phyloP scores from a whole-genome alignment of 2,797 vertebrate genomes.

The Hippocampus kuda region DNA sequence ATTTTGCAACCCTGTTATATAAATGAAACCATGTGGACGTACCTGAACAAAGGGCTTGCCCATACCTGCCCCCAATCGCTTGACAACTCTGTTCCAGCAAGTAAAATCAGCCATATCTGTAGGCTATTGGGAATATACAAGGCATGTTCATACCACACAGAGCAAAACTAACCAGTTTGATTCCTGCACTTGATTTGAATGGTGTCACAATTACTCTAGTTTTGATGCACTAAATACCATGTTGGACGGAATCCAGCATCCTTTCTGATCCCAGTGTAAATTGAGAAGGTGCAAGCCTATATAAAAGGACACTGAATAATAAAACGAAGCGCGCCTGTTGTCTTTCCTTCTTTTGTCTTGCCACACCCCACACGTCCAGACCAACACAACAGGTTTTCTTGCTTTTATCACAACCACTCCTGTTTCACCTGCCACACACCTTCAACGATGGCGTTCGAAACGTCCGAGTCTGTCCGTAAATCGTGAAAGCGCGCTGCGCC shows the following conservation, averaged over 20 bases:
- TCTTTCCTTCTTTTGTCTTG: conserved; percentile 22
- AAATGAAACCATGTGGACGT: conserved; percentile 10
- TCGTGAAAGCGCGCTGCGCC: neutral
- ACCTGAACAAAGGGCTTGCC: conserved; percentile 31
- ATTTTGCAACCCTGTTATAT: conserved; percentile 5
- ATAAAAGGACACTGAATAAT: conserved; percentile 12
- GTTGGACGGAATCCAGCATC: neutral
- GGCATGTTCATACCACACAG: conserved; percentile 27
- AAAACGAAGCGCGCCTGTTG: conserved; percentile 47
- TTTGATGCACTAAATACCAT: conserved; percentile 1
- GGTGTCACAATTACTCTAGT: neutral
- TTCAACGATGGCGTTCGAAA: neutral
- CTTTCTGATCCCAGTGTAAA: conserved; percentile 17
- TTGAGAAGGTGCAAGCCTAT: conserved; percentile 30
- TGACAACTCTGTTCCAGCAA: conserved; percentile 30
- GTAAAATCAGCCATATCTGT: conserved; percentile 37
- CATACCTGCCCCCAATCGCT: conserved; percentile 39
- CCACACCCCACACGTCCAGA: conserved; percentile 53
- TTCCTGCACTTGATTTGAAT: neutral
- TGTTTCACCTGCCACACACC: neutral
- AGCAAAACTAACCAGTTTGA: conserved; percentile 20
- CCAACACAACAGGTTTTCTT: conserved; percentile 67
- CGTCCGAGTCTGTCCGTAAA: conserved; percentile 27
- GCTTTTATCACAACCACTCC: conserved; percentile 2
- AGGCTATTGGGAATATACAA: conserved; percentile 30